Evolutionary conservation across 2,113 vertebrate species (phyloP).

Genomic region (Myanophis thanlyinensis): DNA sequence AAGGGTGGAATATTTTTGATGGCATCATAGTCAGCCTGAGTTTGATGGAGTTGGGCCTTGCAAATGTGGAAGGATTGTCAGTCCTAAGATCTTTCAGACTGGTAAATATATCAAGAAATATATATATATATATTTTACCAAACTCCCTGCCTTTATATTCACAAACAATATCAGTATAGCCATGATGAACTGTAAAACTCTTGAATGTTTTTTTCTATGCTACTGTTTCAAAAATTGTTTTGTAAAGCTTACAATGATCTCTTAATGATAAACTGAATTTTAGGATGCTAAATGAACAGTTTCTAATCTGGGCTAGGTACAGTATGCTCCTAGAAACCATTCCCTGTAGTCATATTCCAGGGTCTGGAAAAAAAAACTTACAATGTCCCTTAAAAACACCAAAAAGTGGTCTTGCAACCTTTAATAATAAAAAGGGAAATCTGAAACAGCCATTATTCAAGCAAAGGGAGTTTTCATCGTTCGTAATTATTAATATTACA

Average conservation of each 20-base stretch:
- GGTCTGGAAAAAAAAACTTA: neutral
- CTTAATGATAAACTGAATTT: neutral
- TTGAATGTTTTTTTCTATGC: neutral
- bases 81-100: conserved; percentile 93
- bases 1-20: conserved; percentile 97
- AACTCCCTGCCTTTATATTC: neutral
- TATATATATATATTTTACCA: conserved; percentile 23
- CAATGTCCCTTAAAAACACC: neutral
- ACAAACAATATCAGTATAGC: neutral
- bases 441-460: neutral
- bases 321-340: too few relatives aligned
- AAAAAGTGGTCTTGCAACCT: neutral
- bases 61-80: conserved; percentile 80
- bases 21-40: conserved; percentile 92
- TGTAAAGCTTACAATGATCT: neutral
- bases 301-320: neutral
- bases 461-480: neutral
- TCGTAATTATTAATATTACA: neutral
- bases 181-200: neutral
- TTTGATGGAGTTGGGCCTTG: conserved; percentile 87
- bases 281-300: neutral
- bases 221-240: neutral
- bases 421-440: neutral
- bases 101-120: conserved; percentile 73
- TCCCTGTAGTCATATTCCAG: neutral